Evolutionary conservation across 2,888 invertebrate species (phyloP), one percentile per base, ranked within the genome.

Genomic region (Operophtera brumata): DNA sequence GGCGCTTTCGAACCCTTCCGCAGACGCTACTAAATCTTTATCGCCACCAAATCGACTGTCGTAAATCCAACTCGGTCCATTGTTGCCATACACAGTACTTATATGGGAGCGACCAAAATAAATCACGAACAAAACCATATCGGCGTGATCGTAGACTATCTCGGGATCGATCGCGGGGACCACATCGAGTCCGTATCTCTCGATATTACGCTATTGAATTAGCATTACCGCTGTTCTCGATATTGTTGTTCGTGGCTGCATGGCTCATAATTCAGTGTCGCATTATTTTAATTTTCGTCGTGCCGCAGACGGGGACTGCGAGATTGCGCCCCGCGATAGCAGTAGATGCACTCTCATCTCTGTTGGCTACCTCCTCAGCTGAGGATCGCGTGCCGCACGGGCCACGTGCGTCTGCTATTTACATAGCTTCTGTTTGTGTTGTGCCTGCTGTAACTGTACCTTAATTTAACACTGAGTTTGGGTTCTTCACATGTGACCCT

Each of bases 111-210:
- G 84, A 77, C 84, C 80, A 77, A 87, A 87, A 89, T 89, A 89
- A 89, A 90, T 89, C 89, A 88, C 88, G 87, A 87, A 75, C 79
- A 75, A 75, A 80, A 82, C 86, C 86, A 86, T 88, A 89, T 88
- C 88, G 82, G 86, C 73, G 71, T 78, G 78, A 86, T 86, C 86
- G 82, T 78, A 81, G 82, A 80, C 80, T 85, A 87, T 86, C 84
- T 77, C 74, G 54, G 69, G 76, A 82, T 80, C 84, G 77, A 82
- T 80, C 79, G 78, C 80, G 77, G 77, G 75, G 73, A 76, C 76
- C 77, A 77, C 75, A 20, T 20, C 20, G 83, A 85, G 86, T 82
- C 78, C 74, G 30, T 55, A 55, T 55, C 55, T 55, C 39, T 74
- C 69, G 78, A 81, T 86, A 86, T 86, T 88, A 85, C 84, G 82